Conservation (phyloP, 2,888 invertebrate species). For the Strigamia maritima region DNA sequence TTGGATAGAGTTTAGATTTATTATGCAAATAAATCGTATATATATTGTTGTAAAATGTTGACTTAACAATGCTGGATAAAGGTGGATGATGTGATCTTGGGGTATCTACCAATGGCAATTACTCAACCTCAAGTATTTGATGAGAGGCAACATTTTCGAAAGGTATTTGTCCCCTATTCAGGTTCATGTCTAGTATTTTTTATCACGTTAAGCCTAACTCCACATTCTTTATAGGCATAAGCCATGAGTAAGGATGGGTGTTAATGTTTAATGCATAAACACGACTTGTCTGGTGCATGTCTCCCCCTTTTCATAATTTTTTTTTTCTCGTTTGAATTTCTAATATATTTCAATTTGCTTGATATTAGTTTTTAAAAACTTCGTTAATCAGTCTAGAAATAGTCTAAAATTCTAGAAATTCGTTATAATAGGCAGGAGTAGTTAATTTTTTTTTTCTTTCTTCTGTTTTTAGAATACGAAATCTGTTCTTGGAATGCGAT, state of each 20-base stretch:
- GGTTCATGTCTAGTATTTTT: constrained; percentile 8
- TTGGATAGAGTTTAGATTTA: too few relatives aligned
- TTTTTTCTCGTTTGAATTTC: not conserved
- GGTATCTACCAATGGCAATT: constrained; percentile 16
- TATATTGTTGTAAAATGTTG: too few relatives aligned
- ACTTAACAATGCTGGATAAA: too few relatives aligned
- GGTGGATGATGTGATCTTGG: too few relatives aligned
- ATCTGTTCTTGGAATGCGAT: not conserved
- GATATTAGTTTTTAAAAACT: too few relatives aligned
- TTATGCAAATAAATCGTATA: too few relatives aligned
- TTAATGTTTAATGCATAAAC: not conserved
- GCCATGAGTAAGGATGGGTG: constrained; percentile 1
- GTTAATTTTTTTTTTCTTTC: not conserved
- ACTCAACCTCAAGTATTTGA: constrained; percentile 17
- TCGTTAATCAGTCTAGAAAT: too few relatives aligned
- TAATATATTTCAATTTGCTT: too few relatives aligned
- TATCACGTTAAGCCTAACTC: not conserved
- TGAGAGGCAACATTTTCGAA: not conserved
- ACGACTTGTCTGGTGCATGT: not conserved
- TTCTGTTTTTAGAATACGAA: not conserved
- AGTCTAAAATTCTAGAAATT: too few relatives aligned
- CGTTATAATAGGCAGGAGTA: too few relatives aligned
- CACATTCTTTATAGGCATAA: constrained; percentile 13
- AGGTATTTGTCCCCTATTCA: constrained; percentile 11
- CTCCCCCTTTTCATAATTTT: not conserved